Percentiles rank a stretch among this genome's conserved stretches.
These are phyloP conservation scores for Uloborus diversus DNA, from an alignment of 1,140 invertebrate genomes.

Conservation along the genomic window DNA sequence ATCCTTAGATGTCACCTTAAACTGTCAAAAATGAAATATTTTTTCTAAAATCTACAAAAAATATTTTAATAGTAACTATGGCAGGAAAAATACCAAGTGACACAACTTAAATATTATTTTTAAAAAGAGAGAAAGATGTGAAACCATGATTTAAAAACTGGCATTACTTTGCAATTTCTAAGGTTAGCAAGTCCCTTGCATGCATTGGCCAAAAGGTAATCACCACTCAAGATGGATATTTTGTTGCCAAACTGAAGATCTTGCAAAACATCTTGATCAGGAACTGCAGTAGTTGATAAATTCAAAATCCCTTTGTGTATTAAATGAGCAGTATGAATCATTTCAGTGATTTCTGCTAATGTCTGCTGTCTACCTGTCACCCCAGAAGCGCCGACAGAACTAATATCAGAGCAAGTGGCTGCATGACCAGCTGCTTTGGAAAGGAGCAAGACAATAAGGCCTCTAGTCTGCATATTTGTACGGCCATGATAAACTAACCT, in stretches of 20 bases:
- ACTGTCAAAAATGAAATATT: too few relatives aligned
- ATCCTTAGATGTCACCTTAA: too few relatives aligned
- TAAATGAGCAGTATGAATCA: slow-evolving; percentile 95
- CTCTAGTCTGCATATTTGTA: slow-evolving; percentile 92
- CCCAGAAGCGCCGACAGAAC: slow-evolving; percentile 19
- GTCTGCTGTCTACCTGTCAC: slow-evolving; percentile 77
- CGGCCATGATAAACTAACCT: slow-evolving; percentile 86
- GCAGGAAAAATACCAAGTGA: too few relatives aligned
- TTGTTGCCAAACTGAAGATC: slow-evolving; percentile 96
- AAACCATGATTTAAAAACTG: neutral
- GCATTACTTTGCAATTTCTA: slow-evolving; percentile 74
- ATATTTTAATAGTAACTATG: too few relatives aligned
- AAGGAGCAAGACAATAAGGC: slow-evolving; percentile 87
- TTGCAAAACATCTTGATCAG: slow-evolving; percentile 66
- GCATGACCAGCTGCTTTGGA: slow-evolving; percentile 85
- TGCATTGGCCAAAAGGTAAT: slow-evolving; percentile 90
- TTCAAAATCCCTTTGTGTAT: slow-evolving; percentile 80
- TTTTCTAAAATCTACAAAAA: too few relatives aligned
- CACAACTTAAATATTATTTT: too few relatives aligned
- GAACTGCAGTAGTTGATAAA: slow-evolving; percentile 25
- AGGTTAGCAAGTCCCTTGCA: slow-evolving; percentile 85
- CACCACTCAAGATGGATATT: slow-evolving; percentile 90
- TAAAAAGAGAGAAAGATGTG: too few relatives aligned
- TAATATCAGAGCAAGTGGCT: slow-evolving; percentile 28
- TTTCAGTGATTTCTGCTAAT: slow-evolving; percentile 94